Evolutionary conservation across 2,888 invertebrate genomes (phyloP).

Genomic region (Andrena chrysosceles): DNA sequence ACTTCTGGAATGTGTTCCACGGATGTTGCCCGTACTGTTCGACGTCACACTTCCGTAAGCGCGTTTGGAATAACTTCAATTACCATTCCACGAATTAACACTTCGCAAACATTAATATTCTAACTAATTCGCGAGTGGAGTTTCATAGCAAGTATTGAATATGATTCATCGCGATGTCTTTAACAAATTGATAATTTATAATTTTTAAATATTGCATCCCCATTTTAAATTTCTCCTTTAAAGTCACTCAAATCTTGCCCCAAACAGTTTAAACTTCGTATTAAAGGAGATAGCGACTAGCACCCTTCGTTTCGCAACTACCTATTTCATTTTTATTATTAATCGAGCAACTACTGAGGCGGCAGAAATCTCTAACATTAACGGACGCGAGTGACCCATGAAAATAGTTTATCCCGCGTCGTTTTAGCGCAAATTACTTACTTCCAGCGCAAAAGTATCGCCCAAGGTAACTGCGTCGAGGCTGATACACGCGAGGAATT

Average conservation of each 20-base stretch:
- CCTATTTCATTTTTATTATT: slow-evolving; percentile 7
- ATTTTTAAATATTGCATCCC: too few species aligned
- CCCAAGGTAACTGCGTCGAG: slow-evolving; percentile 22
- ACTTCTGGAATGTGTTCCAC: slow-evolving; percentile 27
- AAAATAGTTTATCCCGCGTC: slow-evolving; percentile 45
- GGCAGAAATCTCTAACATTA: slow-evolving; percentile 29
- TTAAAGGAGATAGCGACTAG: too few species aligned
- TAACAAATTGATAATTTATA: too few species aligned
- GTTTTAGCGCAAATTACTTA: slow-evolving; percentile 34
- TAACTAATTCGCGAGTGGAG: neutral
- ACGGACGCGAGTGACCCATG: slow-evolving; percentile 34
- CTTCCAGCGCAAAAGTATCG: slow-evolving; percentile 26
- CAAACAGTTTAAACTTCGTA: neutral
- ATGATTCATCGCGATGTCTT: too few species aligned
- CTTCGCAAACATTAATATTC: neutral
- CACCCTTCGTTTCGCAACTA: neutral
- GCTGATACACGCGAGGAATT: slow-evolving; percentile 17
- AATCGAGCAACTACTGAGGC: slow-evolving; percentile 22
- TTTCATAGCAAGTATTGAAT: neutral
- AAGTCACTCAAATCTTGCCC: neutral
- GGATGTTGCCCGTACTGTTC: neutral
- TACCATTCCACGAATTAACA: neutral
- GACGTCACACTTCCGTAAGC: neutral
- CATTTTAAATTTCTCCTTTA: neutral
- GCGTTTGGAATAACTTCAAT: neutral